These are phyloP conservation scores for Eupithecia insigniata DNA, from an alignment of 2,888 invertebrate species.

Conservation along the genomic window DNA sequence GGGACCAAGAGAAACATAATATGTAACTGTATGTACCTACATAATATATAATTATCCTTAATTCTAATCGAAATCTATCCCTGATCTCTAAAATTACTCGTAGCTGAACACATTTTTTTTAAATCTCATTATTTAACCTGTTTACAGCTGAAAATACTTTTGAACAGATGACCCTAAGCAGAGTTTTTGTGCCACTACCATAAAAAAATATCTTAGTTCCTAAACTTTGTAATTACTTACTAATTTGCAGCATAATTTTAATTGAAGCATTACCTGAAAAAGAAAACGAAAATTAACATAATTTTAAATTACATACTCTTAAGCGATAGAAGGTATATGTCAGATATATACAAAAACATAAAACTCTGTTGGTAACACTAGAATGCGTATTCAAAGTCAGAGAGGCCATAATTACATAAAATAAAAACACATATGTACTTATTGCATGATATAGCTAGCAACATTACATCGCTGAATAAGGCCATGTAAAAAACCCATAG, in stretches of 20 bases:
- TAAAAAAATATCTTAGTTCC: no score
- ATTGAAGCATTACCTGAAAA: constrained; percentile 19
- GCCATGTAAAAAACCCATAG: constrained; percentile 22
- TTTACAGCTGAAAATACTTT: background rate
- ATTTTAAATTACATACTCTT: background rate
- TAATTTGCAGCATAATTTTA: background rate
- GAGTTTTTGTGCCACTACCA: background rate
- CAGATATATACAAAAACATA: no score
- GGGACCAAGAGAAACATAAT: background rate
- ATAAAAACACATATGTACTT: background rate
- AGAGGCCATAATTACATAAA: background rate
- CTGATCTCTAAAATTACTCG: background rate
- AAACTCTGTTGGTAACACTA: background rate
- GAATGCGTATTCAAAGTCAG: background rate
- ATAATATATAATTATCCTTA: no score
- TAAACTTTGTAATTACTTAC: background rate
- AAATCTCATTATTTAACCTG: no score
- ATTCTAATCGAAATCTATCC: no score
- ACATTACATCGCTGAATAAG: constrained; percentile 8
- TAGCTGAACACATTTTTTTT: background rate
- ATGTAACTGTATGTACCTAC: no score
- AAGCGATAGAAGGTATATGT: background rate
- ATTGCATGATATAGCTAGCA: constrained; percentile 1
- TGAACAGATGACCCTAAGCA: background rate
- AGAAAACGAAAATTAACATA: background rate